phyloP scores from a whole-genome alignment of 2,888 invertebrate genomes.

The Morpho helenor region DNA sequence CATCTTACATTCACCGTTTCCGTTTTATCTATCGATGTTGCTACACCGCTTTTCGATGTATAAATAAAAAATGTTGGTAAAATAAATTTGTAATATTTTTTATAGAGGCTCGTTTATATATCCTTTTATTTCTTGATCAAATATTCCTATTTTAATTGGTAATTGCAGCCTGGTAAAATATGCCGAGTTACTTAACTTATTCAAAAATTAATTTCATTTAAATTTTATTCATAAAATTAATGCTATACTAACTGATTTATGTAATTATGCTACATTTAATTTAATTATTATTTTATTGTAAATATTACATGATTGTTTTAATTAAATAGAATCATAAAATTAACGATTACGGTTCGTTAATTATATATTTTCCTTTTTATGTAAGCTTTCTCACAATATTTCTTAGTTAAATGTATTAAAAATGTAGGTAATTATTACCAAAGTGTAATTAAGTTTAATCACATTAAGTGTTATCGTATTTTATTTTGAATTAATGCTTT shows the following conservation, averaged over 20 bases:
- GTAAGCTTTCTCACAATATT: constrained; percentile 44
- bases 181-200: constrained; percentile 26
- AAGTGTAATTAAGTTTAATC: constrained; percentile 71
- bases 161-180: constrained; percentile 2
- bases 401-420: constrained; percentile 47
- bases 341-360: constrained; percentile 15
- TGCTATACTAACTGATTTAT: constrained; percentile 13
- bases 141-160: background rate
- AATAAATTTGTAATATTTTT: background rate
- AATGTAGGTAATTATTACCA: constrained; percentile 74
- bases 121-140: no score
- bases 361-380: constrained; percentile 20
- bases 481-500: constrained; percentile 32
- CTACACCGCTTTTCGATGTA: constrained; percentile 27
- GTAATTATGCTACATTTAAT: constrained; percentile 13
- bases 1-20: constrained; percentile 12
- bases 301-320: constrained; percentile 22
- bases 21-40: constrained; percentile 4
- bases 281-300: constrained; percentile 22
- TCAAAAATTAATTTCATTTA: background rate
- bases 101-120: constrained; percentile 9
- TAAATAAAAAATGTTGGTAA: constrained; percentile 21
- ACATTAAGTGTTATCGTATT: constrained; percentile 49
- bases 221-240: constrained; percentile 8
- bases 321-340: constrained; percentile 13